Conservation (phyloP, 2,113 vertebrate species). For the Malurus cyaneus region DNA sequence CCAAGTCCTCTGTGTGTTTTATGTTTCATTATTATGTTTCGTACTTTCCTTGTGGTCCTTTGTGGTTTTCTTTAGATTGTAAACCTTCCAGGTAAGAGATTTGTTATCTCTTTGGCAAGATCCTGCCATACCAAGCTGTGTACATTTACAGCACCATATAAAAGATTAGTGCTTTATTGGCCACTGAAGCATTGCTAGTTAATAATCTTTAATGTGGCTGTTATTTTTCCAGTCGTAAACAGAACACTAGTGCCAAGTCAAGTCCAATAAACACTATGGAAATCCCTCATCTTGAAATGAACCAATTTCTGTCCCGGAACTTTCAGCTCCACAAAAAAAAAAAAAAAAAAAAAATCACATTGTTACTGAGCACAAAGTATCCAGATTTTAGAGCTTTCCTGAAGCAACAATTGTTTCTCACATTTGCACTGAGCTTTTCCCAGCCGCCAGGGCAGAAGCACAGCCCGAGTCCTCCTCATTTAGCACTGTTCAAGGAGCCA, state of each 20-base stretch:
- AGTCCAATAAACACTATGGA: slow-evolving; percentile 6
- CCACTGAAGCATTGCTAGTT: slow-evolving; percentile 29
- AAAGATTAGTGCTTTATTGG: slow-evolving; percentile 59
- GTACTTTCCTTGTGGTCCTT: background rate
- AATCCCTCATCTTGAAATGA: background rate
- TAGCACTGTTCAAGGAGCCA: background rate
- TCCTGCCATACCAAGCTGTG: background rate
- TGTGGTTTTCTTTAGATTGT: background rate
- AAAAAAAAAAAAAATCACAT: background rate
- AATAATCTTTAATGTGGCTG: slow-evolving; percentile 31
- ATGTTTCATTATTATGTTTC: background rate
- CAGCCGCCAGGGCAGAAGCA: background rate
- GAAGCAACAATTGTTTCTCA: background rate
- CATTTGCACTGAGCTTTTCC: fast-evolving
- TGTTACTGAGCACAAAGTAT: background rate
- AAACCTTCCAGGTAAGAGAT: background rate
- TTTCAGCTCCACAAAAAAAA: background rate
- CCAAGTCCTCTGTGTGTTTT: background rate
- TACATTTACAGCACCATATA: slow-evolving; percentile 13
- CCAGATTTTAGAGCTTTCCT: background rate
- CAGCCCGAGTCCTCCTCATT: fast-evolving
- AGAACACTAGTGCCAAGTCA: background rate
- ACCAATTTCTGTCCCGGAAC: background rate
- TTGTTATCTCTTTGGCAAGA: slow-evolving; percentile 46
- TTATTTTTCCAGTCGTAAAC: slow-evolving; percentile 21